These are phyloP conservation scores for Lepidocyrtinus sp. DNA, from an alignment of 2,888 invertebrate genomes.

Conservation along the genomic window DNA sequence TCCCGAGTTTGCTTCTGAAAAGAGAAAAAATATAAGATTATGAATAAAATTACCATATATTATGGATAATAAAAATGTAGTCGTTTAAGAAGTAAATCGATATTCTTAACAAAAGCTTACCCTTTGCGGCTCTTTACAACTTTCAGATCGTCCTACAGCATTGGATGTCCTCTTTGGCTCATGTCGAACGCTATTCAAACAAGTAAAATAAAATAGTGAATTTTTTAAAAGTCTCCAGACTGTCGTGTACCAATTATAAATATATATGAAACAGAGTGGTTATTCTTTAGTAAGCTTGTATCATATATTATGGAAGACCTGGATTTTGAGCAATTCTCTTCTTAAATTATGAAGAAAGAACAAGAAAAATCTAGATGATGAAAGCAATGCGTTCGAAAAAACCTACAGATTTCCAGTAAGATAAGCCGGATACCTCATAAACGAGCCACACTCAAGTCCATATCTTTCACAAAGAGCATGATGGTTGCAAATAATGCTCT, in stretches of 20 bases:
- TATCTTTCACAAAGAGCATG: constrained; percentile 67
- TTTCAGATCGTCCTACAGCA: constrained; percentile 79
- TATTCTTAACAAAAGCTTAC: constrained; percentile 65
- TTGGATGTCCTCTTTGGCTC: constrained; percentile 71
- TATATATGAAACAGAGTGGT: no score
- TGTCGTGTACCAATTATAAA: no score
- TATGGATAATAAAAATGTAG: not conserved
- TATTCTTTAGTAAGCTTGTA: no score
- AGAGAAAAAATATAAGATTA: constrained; percentile 46
- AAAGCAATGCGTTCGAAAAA: not conserved
- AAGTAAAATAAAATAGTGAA: not conserved
- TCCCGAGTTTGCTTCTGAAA: constrained; percentile 80
- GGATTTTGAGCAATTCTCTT: no score
- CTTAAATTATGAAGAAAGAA: constrained; percentile 14
- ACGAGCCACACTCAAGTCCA: constrained; percentile 63
- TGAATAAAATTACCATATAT: not conserved
- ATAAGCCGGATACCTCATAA: constrained; percentile 56
- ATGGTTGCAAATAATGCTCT: constrained; percentile 64
- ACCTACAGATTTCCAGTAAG: constrained; percentile 43
- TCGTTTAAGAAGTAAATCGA: not conserved
- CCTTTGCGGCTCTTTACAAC: constrained; percentile 79
- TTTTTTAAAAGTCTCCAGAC: no score
- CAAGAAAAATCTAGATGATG: not conserved
- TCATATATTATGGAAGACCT: no score
- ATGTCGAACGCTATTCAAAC: constrained; percentile 69